Evolutionary conservation across 1,140 invertebrate genomes (phyloP), one percentile per base, ranked within the genome.

Genomic region (Monomorium pharaonis): DNA sequence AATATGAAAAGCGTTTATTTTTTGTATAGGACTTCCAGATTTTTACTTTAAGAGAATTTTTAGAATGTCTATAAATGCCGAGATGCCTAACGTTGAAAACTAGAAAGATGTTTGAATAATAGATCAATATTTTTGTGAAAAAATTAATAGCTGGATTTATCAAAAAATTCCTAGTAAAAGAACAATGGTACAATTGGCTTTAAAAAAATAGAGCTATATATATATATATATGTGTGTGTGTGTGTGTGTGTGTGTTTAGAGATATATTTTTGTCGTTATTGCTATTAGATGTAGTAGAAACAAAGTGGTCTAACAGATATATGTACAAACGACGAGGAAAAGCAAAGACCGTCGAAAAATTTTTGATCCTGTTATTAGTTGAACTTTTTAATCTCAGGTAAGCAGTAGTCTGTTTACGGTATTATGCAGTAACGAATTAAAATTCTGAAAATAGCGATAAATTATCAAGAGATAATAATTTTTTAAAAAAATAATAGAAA

Each of bases 371-470:
- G 12, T 47, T 75, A 12, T 49, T 78, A 67, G 30, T 18, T 69
- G 16, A n/a, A 42, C 14, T 51, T 65, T 37, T 62, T 49, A 24
- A 80, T 42, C 54, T 69, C 44, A 80, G 44, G 77, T 54, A 27
- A 56, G 14, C 37, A 21, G 5, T 80, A 80, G 33, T 78, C 10
- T 37, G 37, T 37, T 51, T 69, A 49, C n/a, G 44, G 14, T 18
- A 6, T 80, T 69, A 42, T 51, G 47, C 33, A 80, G n/a, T 33
- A 69, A 67, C 30, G 7, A 69, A 69, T 69, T 80, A 69, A n/a
- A n/a, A 69, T 14, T 49, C 14, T 24, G n/a, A 80, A 78, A 24
- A 78, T 9, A 16, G 10, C 7, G 6, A 51, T 37, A 51, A 67
- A 18, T 67, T 67, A 37, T 16, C 27, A 30, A 5, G 16, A 67